phyloP scores from a whole-genome alignment of 2,797 vertebrate species.

The Myotis vivesi region DNA sequence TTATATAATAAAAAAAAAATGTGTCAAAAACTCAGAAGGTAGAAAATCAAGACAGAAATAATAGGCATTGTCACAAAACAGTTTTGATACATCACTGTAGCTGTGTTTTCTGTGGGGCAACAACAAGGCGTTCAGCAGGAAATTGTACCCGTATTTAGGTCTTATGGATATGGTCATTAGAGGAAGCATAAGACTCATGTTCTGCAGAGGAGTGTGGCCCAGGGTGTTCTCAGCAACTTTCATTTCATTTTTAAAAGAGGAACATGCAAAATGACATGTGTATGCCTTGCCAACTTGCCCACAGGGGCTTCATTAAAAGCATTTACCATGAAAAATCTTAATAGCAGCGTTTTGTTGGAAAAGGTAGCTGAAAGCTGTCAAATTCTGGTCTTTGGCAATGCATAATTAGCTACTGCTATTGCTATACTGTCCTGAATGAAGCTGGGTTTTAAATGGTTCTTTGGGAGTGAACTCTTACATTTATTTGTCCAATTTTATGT shows the following conservation, averaged over 20 bases:
- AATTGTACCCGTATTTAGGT: neutral
- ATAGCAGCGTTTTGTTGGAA: constrained; percentile 67
- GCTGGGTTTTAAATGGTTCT: constrained; percentile 63
- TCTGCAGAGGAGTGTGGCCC: neutral
- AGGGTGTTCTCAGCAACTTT: constrained; percentile 45
- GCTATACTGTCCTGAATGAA: constrained; percentile 52
- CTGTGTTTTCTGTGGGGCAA: neutral
- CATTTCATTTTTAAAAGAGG: constrained; percentile 60
- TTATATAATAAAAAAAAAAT: constrained; percentile 21
- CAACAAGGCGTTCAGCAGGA: neutral
- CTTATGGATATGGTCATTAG: constrained; percentile 39
- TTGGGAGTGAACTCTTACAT: constrained; percentile 40
- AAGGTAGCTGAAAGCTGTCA: constrained; percentile 71
- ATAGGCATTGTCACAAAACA: constrained; percentile 43
- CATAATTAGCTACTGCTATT: constrained; percentile 64
- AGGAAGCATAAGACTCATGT: neutral
- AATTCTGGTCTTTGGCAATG: constrained; percentile 30
- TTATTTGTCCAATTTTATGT: constrained; percentile 67
- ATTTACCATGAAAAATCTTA: constrained; percentile 69
- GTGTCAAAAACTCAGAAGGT: neutral
- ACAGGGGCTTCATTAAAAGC: constrained; percentile 65
- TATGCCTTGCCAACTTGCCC: constrained; percentile 67
- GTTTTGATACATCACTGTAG: constrained; percentile 31
- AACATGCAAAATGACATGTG: constrained; percentile 48
- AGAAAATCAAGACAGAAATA: constrained; percentile 45